A percentile compares a stretch with the other conserved stretches of the same genome.
Evolutionary conservation across 1,140 invertebrate genomes (phyloP).

Genomic region (Bombus difficillimus): DNA sequence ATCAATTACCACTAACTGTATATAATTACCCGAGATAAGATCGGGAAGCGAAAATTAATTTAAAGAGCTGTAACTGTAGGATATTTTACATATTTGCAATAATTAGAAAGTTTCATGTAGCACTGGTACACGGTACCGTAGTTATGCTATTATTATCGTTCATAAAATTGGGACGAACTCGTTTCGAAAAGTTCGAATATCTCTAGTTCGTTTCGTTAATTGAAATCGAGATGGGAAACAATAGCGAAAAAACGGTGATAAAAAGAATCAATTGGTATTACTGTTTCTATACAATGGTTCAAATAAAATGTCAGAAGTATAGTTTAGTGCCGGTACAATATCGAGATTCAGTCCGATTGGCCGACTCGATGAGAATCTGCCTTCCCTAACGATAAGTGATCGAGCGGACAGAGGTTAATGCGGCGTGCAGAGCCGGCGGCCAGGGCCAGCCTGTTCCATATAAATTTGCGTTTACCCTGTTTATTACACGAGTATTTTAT

Average conservation of each 20-base stretch:
- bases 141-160: background rate
- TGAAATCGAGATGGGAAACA: background rate
- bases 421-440: conserved; percentile 28
- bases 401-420: conserved; percentile 47
- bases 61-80: too few relatives aligned
- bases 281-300: background rate
- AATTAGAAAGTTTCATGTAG: too few relatives aligned
- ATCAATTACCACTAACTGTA: too few relatives aligned
- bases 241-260: too few relatives aligned
- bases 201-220: background rate
- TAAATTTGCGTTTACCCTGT: conserved; percentile 76
- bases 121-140: too few relatives aligned
- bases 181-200: background rate
- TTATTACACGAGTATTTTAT: conserved; percentile 79
- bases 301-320: background rate
- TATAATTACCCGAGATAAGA: too few relatives aligned
- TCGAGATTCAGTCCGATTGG: background rate
- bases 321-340: background rate
- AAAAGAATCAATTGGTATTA: background rate
- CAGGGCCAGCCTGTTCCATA: conserved; percentile 60
- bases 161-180: background rate
- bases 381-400: conserved; percentile 40
- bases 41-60: too few relatives aligned
- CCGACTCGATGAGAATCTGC: conserved; percentile 21
- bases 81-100: too few relatives aligned